Evolutionary conservation across 2,113 vertebrate genomes (phyloP), one percentile per base, ranked within the genome.

Genomic region (Otocyon megalotis): DNA sequence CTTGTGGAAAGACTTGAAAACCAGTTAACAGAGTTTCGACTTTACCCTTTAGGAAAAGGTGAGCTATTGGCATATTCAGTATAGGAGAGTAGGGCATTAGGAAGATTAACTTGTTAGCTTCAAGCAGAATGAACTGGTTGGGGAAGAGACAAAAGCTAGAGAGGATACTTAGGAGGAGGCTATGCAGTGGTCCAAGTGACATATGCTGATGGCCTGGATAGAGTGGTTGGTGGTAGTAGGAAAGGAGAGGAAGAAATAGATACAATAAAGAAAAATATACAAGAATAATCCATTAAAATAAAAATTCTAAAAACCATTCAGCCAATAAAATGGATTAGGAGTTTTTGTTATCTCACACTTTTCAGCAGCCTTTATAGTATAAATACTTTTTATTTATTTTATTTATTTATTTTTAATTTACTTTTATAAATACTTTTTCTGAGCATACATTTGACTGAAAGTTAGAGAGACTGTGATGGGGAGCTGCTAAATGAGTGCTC

Each of bases 231-330:
- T 88, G 54, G 63, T 32, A 90, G 13, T 35, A 69, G 32, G 10
- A 76, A 72, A 88, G n/a, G 17, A 93, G 17, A 95, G 86, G 63
- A 53, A 67, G 43, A 79, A 85, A 84, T 5, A 96, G 72, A 67
- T 67, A 14, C 7, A 67, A 79, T 62, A 53, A 85, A 79, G 81
- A 3, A 35, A 96, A 91, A 93, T 24, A 43, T 17, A 14, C 15
- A 35, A 48, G 56, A 93, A 60, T 53, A 48, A 79, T 32, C 54
- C n/a, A 77, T 71, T 88, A 88, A 85, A 90, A 86, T 84, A 16
- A 80, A 92, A 95, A 88, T 65, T 54, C 32, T 58, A 32, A 81
- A 77, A 48, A 32, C 30, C 1, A 63, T 82, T 35, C 28, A 60
- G 1, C 77, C 8, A 30, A 32, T 90, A 88, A 62, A 88, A 19